phyloP scores from a whole-genome alignment of 92 coral and sea anemone species.

The Nematostella vectensis region DNA sequence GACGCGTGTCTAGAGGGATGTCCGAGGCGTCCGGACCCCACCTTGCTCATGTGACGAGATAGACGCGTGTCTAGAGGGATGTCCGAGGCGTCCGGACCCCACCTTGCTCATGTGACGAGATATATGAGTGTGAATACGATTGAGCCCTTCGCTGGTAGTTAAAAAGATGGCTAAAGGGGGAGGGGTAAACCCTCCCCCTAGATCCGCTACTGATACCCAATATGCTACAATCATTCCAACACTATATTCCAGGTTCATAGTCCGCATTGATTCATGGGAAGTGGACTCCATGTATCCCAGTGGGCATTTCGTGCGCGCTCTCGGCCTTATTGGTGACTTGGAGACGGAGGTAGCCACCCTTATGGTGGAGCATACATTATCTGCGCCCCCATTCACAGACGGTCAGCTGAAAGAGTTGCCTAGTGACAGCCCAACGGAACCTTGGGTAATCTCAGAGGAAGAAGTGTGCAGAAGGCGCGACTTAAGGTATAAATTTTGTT shows the following conservation, averaged over 20 bases:
- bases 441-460: conserved; percentile 64
- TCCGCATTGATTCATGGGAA: conserved; percentile 86
- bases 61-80: too few species aligned
- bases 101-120: too few species aligned
- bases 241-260: conserved; percentile 62
- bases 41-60: too few species aligned
- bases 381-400: conserved; percentile 76
- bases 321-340: conserved; percentile 74
- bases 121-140: too few species aligned
- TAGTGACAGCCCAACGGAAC: conserved; percentile 41
- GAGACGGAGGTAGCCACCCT: conserved; percentile 70
- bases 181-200: too few species aligned
- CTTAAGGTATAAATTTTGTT: conserved; percentile 52
- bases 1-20: too few species aligned
- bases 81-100: too few species aligned
- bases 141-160: too few species aligned
- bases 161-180: too few species aligned
- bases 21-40: too few species aligned
- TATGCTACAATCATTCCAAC: too few species aligned
- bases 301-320: conserved; percentile 86
- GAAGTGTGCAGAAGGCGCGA: conserved; percentile 63
- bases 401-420: conserved; percentile 83
- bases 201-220: too few species aligned
- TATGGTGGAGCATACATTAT: conserved; percentile 79
- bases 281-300: conserved; percentile 77